Base-by-base conservation (phyloP, 2,113 vertebrate genomes). In the Cochlearius cochlearius region DNA sequence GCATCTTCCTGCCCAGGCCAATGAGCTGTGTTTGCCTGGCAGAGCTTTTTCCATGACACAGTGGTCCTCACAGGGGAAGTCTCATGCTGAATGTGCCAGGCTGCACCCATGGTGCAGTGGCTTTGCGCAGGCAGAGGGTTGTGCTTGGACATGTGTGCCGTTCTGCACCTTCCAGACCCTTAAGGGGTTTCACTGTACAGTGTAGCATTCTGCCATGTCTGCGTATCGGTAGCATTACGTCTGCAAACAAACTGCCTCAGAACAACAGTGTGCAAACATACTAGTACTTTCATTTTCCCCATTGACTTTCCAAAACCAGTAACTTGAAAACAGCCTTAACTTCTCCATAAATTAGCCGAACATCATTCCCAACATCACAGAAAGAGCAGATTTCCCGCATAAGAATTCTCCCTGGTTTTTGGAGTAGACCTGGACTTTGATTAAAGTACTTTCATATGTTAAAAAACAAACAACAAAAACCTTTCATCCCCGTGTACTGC, bases 61-160 rank as follows among this genome's bases (percentile, higher is more conserved):
- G 17, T 75, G 38, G 34, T 71, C 26, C 25, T 66, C 45, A 25
- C 45, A 53, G 9, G 19, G 45, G 10, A 41, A 36, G 45, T 66
- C 34, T 49, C 23, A 34, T 11, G 13, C 43, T 47, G 20, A 4
- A 19, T 39, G 21, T 58, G 25, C 49, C 34, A 75, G 27, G 16
- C 27, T 68, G 53, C 49, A 50, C 5, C 27, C 19, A 10, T 32
- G 20, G 10, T 52, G 21, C 15, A 16, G 34, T 63, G 68, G 27
- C 19, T 85, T 63, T 90, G 30, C 55, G 36, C 25, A 66, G 63
- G 34, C 43, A 32, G 20, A n/a, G 15, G 15, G 7, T 47, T 81
- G 14, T 64, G 12, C 74, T 71, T 71, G 49, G 38, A 38, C 23
- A 12, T 7, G 8, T 0, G 0, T 63, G 60, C 32, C 0, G 0